Percentiles rank a stretch among this genome's conserved stretches.
phyloP scores from a whole-genome alignment of 2,888 invertebrate species.

The Luperina nickerlii region DNA sequence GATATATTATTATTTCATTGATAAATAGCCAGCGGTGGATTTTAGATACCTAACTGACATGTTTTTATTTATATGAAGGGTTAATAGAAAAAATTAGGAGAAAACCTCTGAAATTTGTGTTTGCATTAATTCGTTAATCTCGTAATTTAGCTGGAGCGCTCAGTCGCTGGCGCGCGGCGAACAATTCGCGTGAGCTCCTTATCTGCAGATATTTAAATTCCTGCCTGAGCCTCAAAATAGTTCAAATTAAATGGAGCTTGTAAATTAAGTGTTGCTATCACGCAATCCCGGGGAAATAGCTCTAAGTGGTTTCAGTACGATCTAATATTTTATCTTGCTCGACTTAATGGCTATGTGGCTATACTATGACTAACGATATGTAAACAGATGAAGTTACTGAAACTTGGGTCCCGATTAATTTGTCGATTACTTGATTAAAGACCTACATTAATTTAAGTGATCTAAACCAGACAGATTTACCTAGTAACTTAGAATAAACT shows the following conservation, averaged over 20 bases:
- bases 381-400: constrained; percentile 45
- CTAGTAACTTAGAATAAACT: constrained; percentile 32
- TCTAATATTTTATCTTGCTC: constrained; percentile 82
- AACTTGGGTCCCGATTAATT: constrained; percentile 47
- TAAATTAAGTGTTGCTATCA: constrained; percentile 90
- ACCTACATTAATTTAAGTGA: constrained; percentile 41
- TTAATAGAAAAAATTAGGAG: constrained; percentile 47
- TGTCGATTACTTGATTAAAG: constrained; percentile 52
- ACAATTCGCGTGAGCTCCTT: constrained; percentile 88
- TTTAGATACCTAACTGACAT: background rate
- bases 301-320: constrained; percentile 86
- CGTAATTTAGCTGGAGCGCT: constrained; percentile 80
- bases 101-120: constrained; percentile 71
- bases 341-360: constrained; percentile 63
- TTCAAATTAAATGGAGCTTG: constrained; percentile 87
- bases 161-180: constrained; percentile 67
- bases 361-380: constrained; percentile 11
- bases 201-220: constrained; percentile 88
- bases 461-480: constrained; percentile 43
- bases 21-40: background rate
- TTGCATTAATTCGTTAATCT: constrained; percentile 82
- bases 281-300: constrained; percentile 88
- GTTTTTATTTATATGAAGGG: constrained; percentile 20
- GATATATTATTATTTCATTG: background rate
- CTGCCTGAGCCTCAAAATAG: constrained; percentile 85